Percentiles rank a stretch among this genome's conserved stretches.
Conservation (phyloP, 2,888 invertebrate genomes). For the Catocala nupta region DNA sequence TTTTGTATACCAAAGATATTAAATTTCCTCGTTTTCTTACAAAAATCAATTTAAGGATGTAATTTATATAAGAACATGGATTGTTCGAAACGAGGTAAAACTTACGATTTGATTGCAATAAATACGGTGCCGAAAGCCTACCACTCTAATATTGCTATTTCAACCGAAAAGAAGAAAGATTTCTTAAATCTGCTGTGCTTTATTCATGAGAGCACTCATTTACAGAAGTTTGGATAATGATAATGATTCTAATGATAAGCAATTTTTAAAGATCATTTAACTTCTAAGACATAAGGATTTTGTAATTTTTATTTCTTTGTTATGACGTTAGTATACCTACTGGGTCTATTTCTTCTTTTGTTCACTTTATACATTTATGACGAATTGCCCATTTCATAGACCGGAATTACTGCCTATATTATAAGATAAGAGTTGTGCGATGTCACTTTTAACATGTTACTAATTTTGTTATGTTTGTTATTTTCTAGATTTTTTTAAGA, state of each 20-base stretch:
- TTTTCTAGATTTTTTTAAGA: no score
- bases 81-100: slow-evolving; percentile 31
- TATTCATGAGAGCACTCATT: slow-evolving; percentile 30
- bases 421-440: no score
- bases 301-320: no score
- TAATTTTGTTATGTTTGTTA: no score
- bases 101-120: slow-evolving; percentile 25
- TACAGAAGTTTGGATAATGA: slow-evolving; percentile 20
- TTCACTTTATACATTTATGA: no score
- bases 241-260: slow-evolving; percentile 3
- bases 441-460: no score
- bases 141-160: slow-evolving; percentile 23
- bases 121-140: slow-evolving; percentile 22
- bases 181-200: slow-evolving; percentile 20
- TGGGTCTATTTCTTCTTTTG: no score
- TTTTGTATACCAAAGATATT: slow-evolving; percentile 24
- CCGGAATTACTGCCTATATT: no score
- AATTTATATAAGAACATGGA: slow-evolving; percentile 27
- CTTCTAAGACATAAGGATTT: no score
- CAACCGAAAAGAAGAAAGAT: slow-evolving; percentile 30
- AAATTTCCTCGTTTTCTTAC: background rate
- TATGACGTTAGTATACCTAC: no score
- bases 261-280: no score
- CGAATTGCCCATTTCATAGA: no score
- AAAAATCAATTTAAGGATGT: background rate